Base-by-base conservation (phyloP, 2,113 vertebrate species). In the Anser brachyrhynchus region DNA sequence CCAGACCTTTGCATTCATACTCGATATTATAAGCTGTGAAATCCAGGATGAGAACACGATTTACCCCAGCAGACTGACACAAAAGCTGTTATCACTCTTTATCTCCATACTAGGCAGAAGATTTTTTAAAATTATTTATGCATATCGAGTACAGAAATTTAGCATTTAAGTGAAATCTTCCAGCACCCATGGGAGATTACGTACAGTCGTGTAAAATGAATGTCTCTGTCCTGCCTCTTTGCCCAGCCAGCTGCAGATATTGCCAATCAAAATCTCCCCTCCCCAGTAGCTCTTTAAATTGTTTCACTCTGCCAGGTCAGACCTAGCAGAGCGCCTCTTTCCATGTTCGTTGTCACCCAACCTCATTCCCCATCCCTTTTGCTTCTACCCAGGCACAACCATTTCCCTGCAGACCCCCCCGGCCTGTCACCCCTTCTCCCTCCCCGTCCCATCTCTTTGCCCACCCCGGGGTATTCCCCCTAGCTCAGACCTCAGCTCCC, bases 1-100 rank as follows among this genome's bases (percentile, higher is more conserved):
- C 74, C 86, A 94, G 89, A 84, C 59, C 46, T 89, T 82, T 80
- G 77, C 41, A 33, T 91, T 94, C 44, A 64, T 89, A 25, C 33
- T 52, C 58, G 33, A 29, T 46, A n/a, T 67, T 5, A 4, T 55
- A 57, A n/a, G 33, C 54, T 43, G 35, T 17, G n/a, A 87, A 81
- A 90, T 80, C 72, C 3, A 1, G 66, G 52, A 76, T 85, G 37
- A 90, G 71, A 83, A 85, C 14, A 15, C 51, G 76, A 66, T 64
- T 90, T 73, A 55, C 25, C 28, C 61, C 79, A 83, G 88, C 71
- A 92, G 79, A 70, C 39, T 39, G 23, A 88, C 62, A 94, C 78
- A 85, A 75, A 51, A 31, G 64, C 61, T 5, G 2, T 72, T 86
- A 77, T 41, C 1, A 0, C 14, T 80, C 39, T 92, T 80, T 80